Conservation (phyloP, 64 coral and sea anemone species). For the Platygyra sinensis region DNA sequence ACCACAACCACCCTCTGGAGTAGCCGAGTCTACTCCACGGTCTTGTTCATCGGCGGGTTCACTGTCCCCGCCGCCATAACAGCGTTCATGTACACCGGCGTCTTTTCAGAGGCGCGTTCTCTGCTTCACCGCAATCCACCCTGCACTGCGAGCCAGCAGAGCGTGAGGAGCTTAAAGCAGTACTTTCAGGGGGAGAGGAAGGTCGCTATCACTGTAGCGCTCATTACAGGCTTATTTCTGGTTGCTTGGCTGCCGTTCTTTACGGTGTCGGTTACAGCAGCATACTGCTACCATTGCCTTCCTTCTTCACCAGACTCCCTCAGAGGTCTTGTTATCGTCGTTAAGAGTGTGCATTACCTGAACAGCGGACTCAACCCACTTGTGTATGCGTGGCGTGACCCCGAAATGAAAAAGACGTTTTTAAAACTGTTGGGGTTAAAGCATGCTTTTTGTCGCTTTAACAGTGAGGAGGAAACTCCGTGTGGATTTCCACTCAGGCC, state of each 20-base stretch:
- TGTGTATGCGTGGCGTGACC: slow-evolving; percentile 37
- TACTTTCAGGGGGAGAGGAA: slow-evolving; percentile 20
- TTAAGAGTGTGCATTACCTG: slow-evolving; percentile 31
- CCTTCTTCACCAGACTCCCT: neutral
- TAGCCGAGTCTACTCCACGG: neutral
- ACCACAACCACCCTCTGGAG: neutral
- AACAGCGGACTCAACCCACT: slow-evolving; percentile 50
- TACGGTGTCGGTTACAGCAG: neutral
- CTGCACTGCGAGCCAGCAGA: neutral
- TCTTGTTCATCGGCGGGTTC: slow-evolving; percentile 4
- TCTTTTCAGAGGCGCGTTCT: slow-evolving; percentile 31
- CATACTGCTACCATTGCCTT: slow-evolving; percentile 25
- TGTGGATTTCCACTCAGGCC: neutral
- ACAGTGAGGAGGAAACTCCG: neutral
- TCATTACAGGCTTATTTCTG: slow-evolving; percentile 41
- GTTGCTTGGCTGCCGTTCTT: slow-evolving; percentile 51
- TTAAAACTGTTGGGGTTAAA: neutral
- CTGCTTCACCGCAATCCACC: slow-evolving; percentile 6
- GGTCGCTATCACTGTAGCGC: slow-evolving; percentile 31
- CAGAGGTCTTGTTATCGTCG: neutral
- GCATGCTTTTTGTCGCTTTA: neutral
- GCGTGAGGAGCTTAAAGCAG: neutral
- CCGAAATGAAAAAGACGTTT: slow-evolving; percentile 38
- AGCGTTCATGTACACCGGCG: slow-evolving; percentile 22
- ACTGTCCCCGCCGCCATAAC: slow-evolving; percentile 11